Conservation (phyloP, 2,888 invertebrate genomes). For the Scaptomyza parva region DNA sequence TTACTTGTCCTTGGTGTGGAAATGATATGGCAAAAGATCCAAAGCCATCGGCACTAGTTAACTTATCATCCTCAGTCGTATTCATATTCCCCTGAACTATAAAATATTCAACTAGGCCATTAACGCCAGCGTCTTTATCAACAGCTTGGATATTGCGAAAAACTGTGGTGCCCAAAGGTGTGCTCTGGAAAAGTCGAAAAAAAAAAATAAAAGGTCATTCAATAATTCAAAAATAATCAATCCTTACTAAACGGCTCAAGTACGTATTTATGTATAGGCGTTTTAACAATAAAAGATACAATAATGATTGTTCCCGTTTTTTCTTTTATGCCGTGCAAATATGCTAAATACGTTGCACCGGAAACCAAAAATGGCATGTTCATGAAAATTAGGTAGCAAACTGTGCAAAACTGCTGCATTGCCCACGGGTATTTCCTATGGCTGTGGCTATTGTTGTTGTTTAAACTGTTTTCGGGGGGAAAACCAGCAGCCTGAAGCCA, state of each 20-base stretch:
- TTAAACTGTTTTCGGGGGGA: constrained; percentile 36
- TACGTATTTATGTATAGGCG: too few relatives aligned
- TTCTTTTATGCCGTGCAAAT: constrained; percentile 53
- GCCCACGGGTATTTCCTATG: too few relatives aligned
- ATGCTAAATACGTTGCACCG: constrained; percentile 63
- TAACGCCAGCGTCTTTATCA: constrained; percentile 94
- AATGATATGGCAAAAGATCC: constrained; percentile 93
- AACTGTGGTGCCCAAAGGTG: constrained; percentile 93
- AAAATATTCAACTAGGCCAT: constrained; percentile 94
- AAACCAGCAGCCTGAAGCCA: constrained; percentile 11
- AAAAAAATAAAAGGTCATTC: background rate
- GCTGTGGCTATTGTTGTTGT: constrained; percentile 21
- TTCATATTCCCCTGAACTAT: constrained; percentile 88
- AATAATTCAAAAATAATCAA: background rate
- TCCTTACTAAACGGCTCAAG: constrained; percentile 9
- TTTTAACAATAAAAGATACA: constrained; percentile 59
- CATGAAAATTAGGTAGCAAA: constrained; percentile 64
- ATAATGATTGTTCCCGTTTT: constrained; percentile 69
- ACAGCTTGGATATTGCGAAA: constrained; percentile 92
- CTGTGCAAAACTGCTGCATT: constrained; percentile 25
- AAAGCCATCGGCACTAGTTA: constrained; percentile 91
- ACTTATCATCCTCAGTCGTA: constrained; percentile 86
- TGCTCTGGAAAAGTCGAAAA: constrained; percentile 87
- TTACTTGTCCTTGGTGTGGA: constrained; percentile 93
- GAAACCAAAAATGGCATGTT: constrained; percentile 66